phyloP scores from a whole-genome alignment of 2,888 invertebrate species.

The Lochmaea capreae region DNA sequence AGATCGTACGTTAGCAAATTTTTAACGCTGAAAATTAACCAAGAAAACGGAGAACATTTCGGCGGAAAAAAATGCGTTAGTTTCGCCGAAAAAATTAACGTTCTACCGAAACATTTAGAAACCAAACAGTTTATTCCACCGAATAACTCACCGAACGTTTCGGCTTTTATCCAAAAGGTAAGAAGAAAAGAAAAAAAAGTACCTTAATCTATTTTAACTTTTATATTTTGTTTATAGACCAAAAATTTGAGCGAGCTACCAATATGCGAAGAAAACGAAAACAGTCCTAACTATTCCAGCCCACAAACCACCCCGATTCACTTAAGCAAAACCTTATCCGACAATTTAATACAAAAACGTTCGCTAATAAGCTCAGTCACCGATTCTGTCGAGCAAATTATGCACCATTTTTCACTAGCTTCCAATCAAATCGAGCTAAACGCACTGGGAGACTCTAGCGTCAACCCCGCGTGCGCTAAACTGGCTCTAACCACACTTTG shows the following conservation, averaged over 20 bases:
- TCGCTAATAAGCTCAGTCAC: constrained; percentile 79
- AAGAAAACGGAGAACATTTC: constrained; percentile 73
- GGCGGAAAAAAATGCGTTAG: constrained; percentile 79
- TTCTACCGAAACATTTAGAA: constrained; percentile 69
- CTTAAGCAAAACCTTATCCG: constrained; percentile 48
- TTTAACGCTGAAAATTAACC: constrained; percentile 77
- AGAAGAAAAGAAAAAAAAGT: constrained; percentile 48
- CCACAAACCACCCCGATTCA: constrained; percentile 63
- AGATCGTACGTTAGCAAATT: constrained; percentile 79
- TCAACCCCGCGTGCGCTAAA: constrained; percentile 77
- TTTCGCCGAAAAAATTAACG: constrained; percentile 75
- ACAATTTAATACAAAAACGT: constrained; percentile 73
- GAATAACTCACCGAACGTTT: constrained; percentile 81
- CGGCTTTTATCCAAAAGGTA: constrained; percentile 70
- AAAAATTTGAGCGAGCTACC: constrained; percentile 73
- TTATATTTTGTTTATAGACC: constrained; percentile 58
- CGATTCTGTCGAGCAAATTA: constrained; percentile 80
- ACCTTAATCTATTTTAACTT: too few species aligned
- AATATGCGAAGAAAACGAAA: constrained; percentile 75
- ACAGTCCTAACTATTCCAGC: constrained; percentile 71
- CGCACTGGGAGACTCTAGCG: constrained; percentile 70
- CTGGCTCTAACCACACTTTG: constrained; percentile 82
- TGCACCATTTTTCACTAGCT: constrained; percentile 77
- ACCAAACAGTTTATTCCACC: constrained; percentile 69
- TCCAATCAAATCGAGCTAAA: constrained; percentile 74